These are phyloP conservation scores for Catharus fuscescens DNA, from an alignment of 2,113 vertebrate species.

Conservation along the genomic window DNA sequence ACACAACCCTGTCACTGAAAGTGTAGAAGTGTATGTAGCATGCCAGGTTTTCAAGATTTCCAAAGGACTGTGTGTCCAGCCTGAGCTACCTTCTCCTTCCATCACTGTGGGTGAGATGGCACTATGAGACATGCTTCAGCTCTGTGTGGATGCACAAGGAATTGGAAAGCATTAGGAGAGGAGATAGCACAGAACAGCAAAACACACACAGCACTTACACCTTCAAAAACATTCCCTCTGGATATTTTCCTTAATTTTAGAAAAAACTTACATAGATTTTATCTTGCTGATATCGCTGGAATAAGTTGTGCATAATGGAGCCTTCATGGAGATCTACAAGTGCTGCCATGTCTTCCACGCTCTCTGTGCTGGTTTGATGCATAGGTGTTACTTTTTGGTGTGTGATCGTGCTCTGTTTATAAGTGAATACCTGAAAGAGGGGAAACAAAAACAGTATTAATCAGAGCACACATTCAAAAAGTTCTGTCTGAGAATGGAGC, in stretches of 20 bases:
- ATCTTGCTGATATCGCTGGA: conserved; percentile 86
- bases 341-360: conserved; percentile 93
- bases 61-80: not conserved
- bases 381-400: conserved; percentile 90
- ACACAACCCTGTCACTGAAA: not conserved
- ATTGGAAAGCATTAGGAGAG: not conserved
- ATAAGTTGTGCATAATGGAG: conserved; percentile 94
- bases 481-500: not conserved
- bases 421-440: conserved; percentile 88
- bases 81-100: not conserved
- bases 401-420: conserved; percentile 92
- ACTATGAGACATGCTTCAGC: not conserved
- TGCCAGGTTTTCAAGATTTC: not conserved
- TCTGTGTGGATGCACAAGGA: not conserved
- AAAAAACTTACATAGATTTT: conserved; percentile 90
- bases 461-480: not conserved
- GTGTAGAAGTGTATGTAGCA: accelerated
- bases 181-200: not conserved
- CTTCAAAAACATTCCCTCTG: not conserved
- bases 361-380: conserved; percentile 79
- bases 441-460: not conserved
- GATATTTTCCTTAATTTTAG: not conserved
- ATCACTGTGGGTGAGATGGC: accelerated
- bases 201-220: not conserved
- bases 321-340: conserved; percentile 93